A percentile compares a stretch with the other conserved stretches of the same genome.
These are phyloP conservation scores for Entosphenus tridentatus DNA, from an alignment of 2,113 vertebrate genomes.

Conservation along the genomic window DNA sequence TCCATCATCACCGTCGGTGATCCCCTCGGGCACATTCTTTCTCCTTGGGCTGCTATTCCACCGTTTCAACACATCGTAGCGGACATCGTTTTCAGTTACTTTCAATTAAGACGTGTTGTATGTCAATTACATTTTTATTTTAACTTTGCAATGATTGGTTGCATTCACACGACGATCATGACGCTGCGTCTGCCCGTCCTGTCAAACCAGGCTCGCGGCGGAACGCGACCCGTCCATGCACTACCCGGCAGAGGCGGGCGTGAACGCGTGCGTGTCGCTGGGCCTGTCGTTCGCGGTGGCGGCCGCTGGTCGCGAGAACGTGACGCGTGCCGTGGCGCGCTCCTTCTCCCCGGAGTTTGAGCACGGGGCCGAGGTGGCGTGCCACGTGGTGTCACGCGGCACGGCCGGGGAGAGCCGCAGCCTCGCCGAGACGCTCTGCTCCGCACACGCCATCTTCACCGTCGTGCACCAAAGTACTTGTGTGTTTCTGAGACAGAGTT, in stretches of 20 bases:
- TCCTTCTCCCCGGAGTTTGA: slow-evolving; percentile 65
- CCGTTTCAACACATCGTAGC: too few species aligned
- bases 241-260: slow-evolving; percentile 33
- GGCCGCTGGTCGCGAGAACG: slow-evolving; percentile 20
- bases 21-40: too few species aligned
- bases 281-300: slow-evolving; percentile 43
- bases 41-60: too few species aligned
- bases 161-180: too few species aligned
- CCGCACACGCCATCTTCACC: slow-evolving; percentile 34
- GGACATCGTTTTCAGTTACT: too few species aligned
- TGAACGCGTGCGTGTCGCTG: slow-evolving; percentile 41
- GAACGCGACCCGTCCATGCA: slow-evolving; percentile 28
- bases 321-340: slow-evolving; percentile 29
- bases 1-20: too few species aligned
- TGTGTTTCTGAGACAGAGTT: too few species aligned
- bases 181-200: too few species aligned
- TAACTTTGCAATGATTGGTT: too few species aligned
- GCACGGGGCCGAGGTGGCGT: slow-evolving; percentile 36
- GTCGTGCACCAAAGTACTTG: slow-evolving; percentile 39
- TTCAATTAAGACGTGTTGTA: too few species aligned
- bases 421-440: slow-evolving; percentile 52
- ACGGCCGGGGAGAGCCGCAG: slow-evolving; percentile 41
- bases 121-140: too few species aligned
- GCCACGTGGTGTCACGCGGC: slow-evolving; percentile 31
- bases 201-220: slow-evolving; percentile 16